These are phyloP conservation scores for Cichladusa arquata DNA, from an alignment of 2,113 vertebrate genomes.

Conservation along the genomic window DNA sequence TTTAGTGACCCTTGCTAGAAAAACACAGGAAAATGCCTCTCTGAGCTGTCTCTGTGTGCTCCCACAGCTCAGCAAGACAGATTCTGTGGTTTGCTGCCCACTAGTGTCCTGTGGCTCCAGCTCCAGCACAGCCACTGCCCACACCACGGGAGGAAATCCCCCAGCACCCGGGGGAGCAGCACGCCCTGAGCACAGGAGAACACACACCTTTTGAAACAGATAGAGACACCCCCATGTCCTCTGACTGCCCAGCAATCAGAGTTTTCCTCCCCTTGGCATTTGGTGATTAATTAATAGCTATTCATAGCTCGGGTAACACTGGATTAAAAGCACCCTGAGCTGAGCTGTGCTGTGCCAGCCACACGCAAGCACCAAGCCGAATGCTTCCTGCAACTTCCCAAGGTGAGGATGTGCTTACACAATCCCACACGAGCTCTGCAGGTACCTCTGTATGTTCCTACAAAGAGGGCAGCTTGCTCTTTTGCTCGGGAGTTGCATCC, in stretches of 20 bases:
- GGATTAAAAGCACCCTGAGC: neutral
- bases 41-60: neutral
- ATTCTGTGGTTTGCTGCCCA: conserved; percentile 76
- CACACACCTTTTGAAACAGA: neutral
- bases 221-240: accelerated
- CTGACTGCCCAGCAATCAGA: neutral
- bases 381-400: neutral
- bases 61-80: neutral
- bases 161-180: neutral
- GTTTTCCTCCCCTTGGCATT: neutral
- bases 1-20: neutral
- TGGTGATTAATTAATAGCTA: neutral
- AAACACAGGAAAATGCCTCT: neutral
- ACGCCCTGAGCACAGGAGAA: neutral
- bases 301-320: neutral
- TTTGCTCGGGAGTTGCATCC: neutral
- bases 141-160: neutral
- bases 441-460: neutral
- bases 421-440: neutral
- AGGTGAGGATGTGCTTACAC: neutral
- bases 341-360: neutral
- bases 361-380: neutral
- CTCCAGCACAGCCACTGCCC: neutral
- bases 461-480: neutral
- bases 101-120: conserved; percentile 68